Evolutionary conservation across 2,888 invertebrate genomes (phyloP).

Genomic region (Dioctria linearis): DNA sequence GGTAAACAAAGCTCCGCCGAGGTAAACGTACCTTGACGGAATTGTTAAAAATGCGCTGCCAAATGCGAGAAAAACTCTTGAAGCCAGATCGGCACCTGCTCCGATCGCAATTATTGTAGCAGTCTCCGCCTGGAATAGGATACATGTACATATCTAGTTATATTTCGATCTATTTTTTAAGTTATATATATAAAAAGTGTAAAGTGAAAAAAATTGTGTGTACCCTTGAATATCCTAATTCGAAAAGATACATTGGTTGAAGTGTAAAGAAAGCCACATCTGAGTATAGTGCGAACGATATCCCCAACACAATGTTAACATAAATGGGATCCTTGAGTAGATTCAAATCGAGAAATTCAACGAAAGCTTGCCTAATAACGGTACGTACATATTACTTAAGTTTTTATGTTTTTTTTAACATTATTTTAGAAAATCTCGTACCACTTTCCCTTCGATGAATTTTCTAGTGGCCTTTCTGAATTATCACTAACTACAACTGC

Average conservation of each 20-base stretch:
- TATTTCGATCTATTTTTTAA: not conserved
- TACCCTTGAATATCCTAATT: conserved; percentile 67
- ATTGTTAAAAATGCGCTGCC: conserved; percentile 76
- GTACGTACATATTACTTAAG: conserved; percentile 42
- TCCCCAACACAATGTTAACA: conserved; percentile 80
- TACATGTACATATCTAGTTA: not conserved
- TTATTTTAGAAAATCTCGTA: not conserved
- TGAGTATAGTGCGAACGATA: conserved; percentile 78
- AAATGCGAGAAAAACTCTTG: conserved; percentile 76
- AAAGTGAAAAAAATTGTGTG: not conserved
- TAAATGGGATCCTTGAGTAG: conserved; percentile 77
- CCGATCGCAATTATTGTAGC: conserved; percentile 80
- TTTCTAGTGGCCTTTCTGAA: conserved; percentile 62
- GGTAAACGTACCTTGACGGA: conserved; percentile 78
- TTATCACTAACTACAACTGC: conserved; percentile 66
- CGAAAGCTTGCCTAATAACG: conserved; percentile 72
- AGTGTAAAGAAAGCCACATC: conserved; percentile 81
- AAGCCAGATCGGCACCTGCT: conserved; percentile 78
- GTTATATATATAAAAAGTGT: not conserved
- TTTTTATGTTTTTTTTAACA: not conserved
- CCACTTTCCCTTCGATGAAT: conserved; percentile 62
- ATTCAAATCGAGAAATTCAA: conserved; percentile 76
- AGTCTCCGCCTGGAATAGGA: conserved; percentile 73
- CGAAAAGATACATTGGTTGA: conserved; percentile 74
- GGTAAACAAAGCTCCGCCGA: conserved; percentile 78